Conservation (phyloP, 2,797 vertebrate genomes). For the Hapalemur alaotrensis region DNA sequence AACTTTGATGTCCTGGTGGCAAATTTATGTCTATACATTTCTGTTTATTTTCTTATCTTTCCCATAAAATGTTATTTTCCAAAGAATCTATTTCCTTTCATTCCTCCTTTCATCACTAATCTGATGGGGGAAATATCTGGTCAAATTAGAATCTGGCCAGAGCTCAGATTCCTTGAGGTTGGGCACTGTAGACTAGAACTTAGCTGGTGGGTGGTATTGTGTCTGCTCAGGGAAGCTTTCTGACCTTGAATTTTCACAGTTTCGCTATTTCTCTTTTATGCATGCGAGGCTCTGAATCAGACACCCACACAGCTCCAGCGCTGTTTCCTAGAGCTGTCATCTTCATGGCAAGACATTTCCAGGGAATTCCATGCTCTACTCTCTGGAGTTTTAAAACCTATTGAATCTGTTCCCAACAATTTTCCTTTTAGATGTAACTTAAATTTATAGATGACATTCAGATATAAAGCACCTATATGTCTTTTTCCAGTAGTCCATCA, state of each 20-base stretch:
- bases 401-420: not conserved
- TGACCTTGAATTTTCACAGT: not conserved
- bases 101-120: not conserved
- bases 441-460: constrained; percentile 1
- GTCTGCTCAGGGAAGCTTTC: not conserved
- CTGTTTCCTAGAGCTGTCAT: not conserved
- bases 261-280: not conserved
- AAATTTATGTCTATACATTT: not conserved
- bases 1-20: not conserved
- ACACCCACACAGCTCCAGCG: not conserved
- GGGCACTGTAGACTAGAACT: not conserved
- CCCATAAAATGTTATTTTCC: not conserved
- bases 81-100: not conserved
- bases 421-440: not conserved
- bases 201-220: not conserved
- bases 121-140: not conserved
- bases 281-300: not conserved
- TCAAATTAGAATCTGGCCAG: not conserved
- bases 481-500: not conserved
- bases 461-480: not conserved
- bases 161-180: not conserved
- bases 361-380: not conserved
- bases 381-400: not conserved
- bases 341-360: not conserved
- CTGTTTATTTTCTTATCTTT: constrained; percentile 9